Base-by-base conservation (phyloP, 2,888 invertebrate species). In the Baccha elongata region DNA sequence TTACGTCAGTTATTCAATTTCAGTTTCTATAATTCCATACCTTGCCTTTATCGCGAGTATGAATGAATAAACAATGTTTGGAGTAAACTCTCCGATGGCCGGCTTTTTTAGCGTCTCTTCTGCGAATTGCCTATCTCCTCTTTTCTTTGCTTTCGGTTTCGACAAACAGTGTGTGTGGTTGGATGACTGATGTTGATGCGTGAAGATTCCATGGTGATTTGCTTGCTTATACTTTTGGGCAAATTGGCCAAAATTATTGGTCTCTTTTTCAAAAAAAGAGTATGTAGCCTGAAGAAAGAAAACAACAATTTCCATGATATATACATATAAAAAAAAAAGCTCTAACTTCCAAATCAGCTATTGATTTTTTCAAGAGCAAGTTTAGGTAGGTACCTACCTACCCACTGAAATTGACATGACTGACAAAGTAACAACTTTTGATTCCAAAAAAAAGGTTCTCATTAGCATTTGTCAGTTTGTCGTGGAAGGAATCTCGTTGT, bases 311-410 rank as follows among this genome's bases (percentile, higher is more conserved):
- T 32, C n/a, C n/a, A n/a, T n/a, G n/a, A n/a, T n/a, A n/a, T n/a
- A n/a, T n/a, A n/a, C n/a, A n/a, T 32, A 32, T 6, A 4, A 17
- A 0, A 5, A 53, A 19, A 19, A 58, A 58, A 58, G 23, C 58
- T 58, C 32, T 37, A 21, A 58, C 40, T 58, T 26, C 13, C 21
- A 37, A 55, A 55, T 10, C 8, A 37, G 37, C 13, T 29, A 60
- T 60, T n/a, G 60, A 60, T 60, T 60, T 44, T 15, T 60, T 10
- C 29, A 17, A 1, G 29, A 29, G 40, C n/a, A 42, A 60, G 29
- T 29, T 60, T 32, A 44, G 26, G 58, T 58, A n/a, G n/a, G n/a
- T n/a, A n/a, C n/a, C n/a, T n/a, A n/a, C n/a, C n/a, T n/a, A 42
- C 42, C 40, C 42, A 29, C 44, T 60, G 60, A 26, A 23, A 40